These are phyloP conservation scores for Ruditapes philippinarum DNA, from an alignment of 1,140 invertebrate species.

Conservation along the genomic window DNA sequence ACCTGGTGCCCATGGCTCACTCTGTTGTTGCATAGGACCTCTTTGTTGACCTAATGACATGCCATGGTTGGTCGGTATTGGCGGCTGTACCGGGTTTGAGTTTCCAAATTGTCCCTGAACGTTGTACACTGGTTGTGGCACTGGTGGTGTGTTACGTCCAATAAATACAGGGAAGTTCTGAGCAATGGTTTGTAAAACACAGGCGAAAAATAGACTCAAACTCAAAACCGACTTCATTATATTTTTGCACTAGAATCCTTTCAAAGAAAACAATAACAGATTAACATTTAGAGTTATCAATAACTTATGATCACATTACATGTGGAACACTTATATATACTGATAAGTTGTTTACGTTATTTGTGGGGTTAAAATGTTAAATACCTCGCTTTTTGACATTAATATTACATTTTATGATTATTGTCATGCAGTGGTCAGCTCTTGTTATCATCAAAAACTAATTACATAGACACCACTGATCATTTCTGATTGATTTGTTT, in stretches of 20 bases:
- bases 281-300: not conserved
- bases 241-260: not conserved
- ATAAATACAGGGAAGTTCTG: constrained; percentile 47
- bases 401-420: not conserved
- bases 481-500: constrained; percentile 16
- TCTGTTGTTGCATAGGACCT: not conserved
- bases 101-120: not conserved
- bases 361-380: not conserved
- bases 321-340: not conserved
- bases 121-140: not conserved
- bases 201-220: not conserved
- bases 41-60: not conserved
- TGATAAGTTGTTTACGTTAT: not conserved
- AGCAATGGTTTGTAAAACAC: not conserved
- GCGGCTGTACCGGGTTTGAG: not conserved
- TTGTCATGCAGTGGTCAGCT: not conserved
- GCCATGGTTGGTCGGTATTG: not conserved
- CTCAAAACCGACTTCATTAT: not conserved
- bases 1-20: constrained; percentile 39
- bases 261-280: too few species aligned
- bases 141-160: constrained; percentile 43
- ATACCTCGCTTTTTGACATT: not conserved
- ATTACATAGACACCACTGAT: not conserved
- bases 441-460: not conserved
- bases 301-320: not conserved